Conservation (phyloP, 2,888 invertebrate genomes). For the Drosophila neotestacea region DNA sequence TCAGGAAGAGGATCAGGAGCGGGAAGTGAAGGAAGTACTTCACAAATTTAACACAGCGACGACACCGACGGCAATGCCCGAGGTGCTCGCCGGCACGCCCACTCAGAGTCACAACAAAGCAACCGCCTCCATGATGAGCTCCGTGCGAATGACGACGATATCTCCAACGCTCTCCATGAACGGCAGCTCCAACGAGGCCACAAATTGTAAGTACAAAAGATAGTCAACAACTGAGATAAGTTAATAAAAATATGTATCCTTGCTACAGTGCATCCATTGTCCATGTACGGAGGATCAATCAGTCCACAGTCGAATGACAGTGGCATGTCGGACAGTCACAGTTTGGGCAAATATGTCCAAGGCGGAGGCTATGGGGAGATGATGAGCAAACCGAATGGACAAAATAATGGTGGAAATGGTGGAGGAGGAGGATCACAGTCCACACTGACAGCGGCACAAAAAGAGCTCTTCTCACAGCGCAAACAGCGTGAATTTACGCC, state of each 20-base stretch:
- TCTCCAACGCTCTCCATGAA: conserved; percentile 86
- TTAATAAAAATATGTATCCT: too few species aligned
- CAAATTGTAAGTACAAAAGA: conserved; percentile 72
- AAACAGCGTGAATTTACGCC: conserved; percentile 98
- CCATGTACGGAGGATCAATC: conserved; percentile 83
- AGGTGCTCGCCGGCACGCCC: conserved; percentile 72
- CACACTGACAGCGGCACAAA: conserved; percentile 86
- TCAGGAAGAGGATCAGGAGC: not conserved
- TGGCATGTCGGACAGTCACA: conserved; percentile 74
- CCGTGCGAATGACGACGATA: conserved; percentile 76
- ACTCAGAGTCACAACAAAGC: conserved; percentile 69
- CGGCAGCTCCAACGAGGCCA: conserved; percentile 82
- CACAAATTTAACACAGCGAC: not conserved
- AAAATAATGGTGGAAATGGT: not conserved
- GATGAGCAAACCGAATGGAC: conserved; percentile 71
- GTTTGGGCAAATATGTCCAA: conserved; percentile 55
- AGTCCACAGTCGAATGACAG: conserved; percentile 85
- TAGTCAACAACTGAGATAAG: not conserved
- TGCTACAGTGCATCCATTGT: conserved; percentile 75
- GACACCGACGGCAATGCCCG: conserved; percentile 69
- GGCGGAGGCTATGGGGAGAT: conserved; percentile 60
- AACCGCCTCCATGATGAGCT: conserved; percentile 68
- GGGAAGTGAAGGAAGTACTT: not conserved
- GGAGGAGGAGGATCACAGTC: conserved; percentile 49
- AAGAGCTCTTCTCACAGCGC: conserved; percentile 94